A percentile compares a stretch with the other conserved stretches of the same genome.
Evolutionary conservation across 2,888 invertebrate genomes (phyloP).

Genomic region (Strigamia crassipes): DNA sequence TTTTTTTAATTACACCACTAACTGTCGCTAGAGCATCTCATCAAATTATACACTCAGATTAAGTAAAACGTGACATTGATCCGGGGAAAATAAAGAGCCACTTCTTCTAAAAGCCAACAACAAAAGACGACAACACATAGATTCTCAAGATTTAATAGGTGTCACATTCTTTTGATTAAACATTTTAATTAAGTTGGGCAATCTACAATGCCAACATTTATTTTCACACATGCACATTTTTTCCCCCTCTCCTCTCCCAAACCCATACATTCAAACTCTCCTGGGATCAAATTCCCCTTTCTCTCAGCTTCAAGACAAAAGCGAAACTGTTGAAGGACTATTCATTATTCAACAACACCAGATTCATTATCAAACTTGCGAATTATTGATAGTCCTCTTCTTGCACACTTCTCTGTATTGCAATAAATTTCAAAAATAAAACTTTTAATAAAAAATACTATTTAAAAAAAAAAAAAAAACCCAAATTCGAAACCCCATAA

Average conservation of each 20-base stretch:
- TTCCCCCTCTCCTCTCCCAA: constrained; percentile 5
- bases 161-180: constrained; percentile 46
- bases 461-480: too few species aligned
- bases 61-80: constrained; percentile 31
- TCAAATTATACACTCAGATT: constrained; percentile 25
- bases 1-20: constrained; percentile 28
- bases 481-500: too few species aligned
- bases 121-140: constrained; percentile 34
- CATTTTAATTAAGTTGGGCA: constrained; percentile 47
- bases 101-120: neutral
- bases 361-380: constrained; percentile 26
- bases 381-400: constrained; percentile 25
- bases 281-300: constrained; percentile 29
- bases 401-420: neutral
- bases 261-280: constrained; percentile 24
- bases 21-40: constrained; percentile 19
- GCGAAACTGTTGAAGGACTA: constrained; percentile 34
- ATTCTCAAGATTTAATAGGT: constrained; percentile 44
- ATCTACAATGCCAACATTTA: constrained; percentile 46
- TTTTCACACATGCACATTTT: constrained; percentile 43
- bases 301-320: constrained; percentile 20
- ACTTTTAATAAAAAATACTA: neutral
- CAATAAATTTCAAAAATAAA: constrained; percentile 3
- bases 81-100: neutral
- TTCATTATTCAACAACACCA: constrained; percentile 25